phyloP scores from a whole-genome alignment of 2,888 invertebrate genomes.

The Notocelia uddmanniana region DNA sequence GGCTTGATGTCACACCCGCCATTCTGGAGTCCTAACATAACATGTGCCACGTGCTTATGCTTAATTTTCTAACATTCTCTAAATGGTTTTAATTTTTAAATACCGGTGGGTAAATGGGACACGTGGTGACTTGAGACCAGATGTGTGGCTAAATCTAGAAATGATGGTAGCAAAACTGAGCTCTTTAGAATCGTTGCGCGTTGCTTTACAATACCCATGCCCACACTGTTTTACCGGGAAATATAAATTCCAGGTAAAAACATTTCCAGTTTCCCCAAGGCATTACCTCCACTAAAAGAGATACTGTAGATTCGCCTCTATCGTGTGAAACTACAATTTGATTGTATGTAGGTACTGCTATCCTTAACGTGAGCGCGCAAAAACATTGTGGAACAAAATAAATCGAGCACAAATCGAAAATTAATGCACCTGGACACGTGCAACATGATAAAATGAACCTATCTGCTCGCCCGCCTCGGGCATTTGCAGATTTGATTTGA shows the following conservation, averaged over 20 bases:
- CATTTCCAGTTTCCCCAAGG: too few species aligned
- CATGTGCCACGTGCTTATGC: neutral
- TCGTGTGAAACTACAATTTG: neutral
- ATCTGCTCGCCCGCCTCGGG: slow-evolving; percentile 16
- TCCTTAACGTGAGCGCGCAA: neutral
- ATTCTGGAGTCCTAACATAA: neutral
- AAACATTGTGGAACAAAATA: neutral
- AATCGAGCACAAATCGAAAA: neutral
- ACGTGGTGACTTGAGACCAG: neutral
- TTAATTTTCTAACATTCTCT: neutral
- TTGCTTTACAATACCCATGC: neutral
- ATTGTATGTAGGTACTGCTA: neutral
- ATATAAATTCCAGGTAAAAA: too few species aligned
- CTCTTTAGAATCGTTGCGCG: neutral
- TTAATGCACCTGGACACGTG: slow-evolving; percentile 21
- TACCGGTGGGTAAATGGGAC: neutral
- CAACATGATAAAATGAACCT: slow-evolving; percentile 15
- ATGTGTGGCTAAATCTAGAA: neutral
- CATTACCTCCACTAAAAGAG: too few species aligned
- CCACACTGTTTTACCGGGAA: neutral
- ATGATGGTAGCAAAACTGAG: neutral
- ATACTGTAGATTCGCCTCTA: neutral
- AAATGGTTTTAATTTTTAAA: neutral
- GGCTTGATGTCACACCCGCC: neutral
- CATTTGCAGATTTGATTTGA: slow-evolving; percentile 30